phyloP scores from a whole-genome alignment of 2,797 vertebrate genomes.

The Sebastolobus altivelis region DNA sequence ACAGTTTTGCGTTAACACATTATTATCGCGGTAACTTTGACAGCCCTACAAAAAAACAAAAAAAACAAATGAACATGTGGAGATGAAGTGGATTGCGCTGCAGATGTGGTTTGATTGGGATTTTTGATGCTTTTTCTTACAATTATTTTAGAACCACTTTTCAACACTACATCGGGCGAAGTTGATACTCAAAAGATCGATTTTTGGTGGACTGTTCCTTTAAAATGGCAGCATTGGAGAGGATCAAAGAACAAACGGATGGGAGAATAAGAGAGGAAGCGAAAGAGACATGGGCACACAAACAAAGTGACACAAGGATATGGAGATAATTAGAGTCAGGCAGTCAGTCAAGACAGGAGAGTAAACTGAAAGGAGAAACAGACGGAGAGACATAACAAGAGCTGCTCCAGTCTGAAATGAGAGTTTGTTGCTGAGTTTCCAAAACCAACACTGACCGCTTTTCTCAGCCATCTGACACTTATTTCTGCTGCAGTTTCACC shows the following conservation, averaged over 20 bases:
- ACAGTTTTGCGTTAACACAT: too few species aligned
- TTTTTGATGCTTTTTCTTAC: neutral
- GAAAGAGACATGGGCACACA: neutral
- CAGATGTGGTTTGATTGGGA: neutral
- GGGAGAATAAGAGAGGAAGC: neutral
- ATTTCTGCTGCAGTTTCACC: constrained; percentile 34
- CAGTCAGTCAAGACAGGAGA: constrained; percentile 1
- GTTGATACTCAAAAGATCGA: neutral
- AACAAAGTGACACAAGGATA: neutral
- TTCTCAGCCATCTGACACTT: constrained; percentile 38
- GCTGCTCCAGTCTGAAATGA: constrained; percentile 3
- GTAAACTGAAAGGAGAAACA: constrained; percentile 14
- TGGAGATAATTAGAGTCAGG: constrained; percentile 17
- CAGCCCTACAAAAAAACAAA: too few species aligned
- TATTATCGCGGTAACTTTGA: too few species aligned
- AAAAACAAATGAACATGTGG: too few species aligned
- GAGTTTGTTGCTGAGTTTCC: constrained; percentile 24
- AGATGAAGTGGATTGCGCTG: neutral
- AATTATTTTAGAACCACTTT: neutral
- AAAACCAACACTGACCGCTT: constrained; percentile 51
- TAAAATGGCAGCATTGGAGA: neutral
- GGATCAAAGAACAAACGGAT: neutral
- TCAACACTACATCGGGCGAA: neutral
- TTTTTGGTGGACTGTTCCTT: neutral
- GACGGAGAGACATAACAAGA: constrained; percentile 6